phyloP scores from a whole-genome alignment of 2,113 vertebrate species.

The Brachypodius melanocephalos region DNA sequence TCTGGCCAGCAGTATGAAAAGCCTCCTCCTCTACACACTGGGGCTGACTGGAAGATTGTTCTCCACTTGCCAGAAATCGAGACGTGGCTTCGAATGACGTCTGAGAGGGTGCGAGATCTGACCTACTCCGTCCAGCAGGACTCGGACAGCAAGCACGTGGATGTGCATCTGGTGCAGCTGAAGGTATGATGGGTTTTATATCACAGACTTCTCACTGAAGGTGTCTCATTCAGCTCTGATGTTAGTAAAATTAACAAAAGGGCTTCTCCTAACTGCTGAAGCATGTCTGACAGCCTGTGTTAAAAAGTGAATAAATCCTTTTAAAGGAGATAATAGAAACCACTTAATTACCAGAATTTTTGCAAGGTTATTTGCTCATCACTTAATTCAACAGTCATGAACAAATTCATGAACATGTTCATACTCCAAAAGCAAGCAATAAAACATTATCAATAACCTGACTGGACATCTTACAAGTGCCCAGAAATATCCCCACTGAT shows the following conservation, averaged over 20 bases:
- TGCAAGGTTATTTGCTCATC: neutral
- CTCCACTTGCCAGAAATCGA: conserved; percentile 96
- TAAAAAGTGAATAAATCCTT: neutral
- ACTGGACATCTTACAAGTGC: neutral
- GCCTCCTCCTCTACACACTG: conserved; percentile 90
- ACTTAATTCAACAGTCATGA: neutral
- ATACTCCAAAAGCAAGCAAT: neutral
- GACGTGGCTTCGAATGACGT: conserved; percentile 90
- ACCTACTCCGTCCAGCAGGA: conserved; percentile 93
- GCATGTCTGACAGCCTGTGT: neutral
- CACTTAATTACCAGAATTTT: neutral
- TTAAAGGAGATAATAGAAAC: neutral
- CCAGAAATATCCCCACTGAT: neutral
- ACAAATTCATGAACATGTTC: neutral
- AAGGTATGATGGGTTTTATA: conserved; percentile 81
- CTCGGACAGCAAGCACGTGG: conserved; percentile 85
- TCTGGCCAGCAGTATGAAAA: conserved; percentile 80
- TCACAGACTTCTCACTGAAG: neutral
- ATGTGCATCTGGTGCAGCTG: conserved; percentile 94
- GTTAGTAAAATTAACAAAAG: neutral
- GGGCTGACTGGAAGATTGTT: conserved; percentile 96
- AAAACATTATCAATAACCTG: neutral
- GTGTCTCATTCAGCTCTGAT: neutral
- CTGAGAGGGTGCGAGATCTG: conserved; percentile 88
- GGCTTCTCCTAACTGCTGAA: neutral